These are phyloP conservation scores for Catamblyrhynchus diadema DNA, from an alignment of 2,797 vertebrate genomes.

Conservation along the genomic window DNA sequence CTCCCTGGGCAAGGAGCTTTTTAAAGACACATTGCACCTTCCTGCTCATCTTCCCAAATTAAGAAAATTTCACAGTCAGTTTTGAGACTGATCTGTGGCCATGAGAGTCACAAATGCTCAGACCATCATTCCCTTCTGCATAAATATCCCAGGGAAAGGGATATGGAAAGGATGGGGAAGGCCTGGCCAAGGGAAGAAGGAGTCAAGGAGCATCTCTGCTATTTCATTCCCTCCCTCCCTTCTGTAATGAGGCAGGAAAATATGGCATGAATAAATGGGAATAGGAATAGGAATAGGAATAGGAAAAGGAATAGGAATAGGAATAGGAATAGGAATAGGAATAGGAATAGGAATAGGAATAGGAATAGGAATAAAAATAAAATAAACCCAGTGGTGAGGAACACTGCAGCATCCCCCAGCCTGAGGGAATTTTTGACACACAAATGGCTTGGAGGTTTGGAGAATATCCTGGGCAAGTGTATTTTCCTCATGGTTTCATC, in stretches of 20 bases:
- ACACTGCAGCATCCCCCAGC: not conserved
- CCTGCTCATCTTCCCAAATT: not conserved
- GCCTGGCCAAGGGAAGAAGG: not conserved
- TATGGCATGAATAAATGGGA: not conserved
- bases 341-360: too few relatives aligned
- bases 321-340: too few relatives aligned
- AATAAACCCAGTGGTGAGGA: not conserved
- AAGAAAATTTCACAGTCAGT: not conserved
- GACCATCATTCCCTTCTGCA: not conserved
- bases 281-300: not conserved
- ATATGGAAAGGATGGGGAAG: not conserved
- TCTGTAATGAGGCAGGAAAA: not conserved
- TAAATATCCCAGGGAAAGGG: not conserved
- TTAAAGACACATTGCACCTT: conserved; percentile 29
- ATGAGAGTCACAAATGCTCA: not conserved
- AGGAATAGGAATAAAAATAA: too few relatives aligned
- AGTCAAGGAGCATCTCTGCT: not conserved
- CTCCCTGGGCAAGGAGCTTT: conserved; percentile 22
- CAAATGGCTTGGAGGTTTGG: not conserved
- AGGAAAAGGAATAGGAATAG: too few relatives aligned
- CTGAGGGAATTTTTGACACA: not conserved
- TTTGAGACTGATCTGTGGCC: not conserved
- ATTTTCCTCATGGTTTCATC: not conserved
- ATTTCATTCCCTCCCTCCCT: not conserved
- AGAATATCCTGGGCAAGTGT: not conserved